Evolutionary conservation across 2,888 invertebrate genomes (phyloP), one percentile per base, ranked within the genome.

Genomic region (Drosophila recens): DNA sequence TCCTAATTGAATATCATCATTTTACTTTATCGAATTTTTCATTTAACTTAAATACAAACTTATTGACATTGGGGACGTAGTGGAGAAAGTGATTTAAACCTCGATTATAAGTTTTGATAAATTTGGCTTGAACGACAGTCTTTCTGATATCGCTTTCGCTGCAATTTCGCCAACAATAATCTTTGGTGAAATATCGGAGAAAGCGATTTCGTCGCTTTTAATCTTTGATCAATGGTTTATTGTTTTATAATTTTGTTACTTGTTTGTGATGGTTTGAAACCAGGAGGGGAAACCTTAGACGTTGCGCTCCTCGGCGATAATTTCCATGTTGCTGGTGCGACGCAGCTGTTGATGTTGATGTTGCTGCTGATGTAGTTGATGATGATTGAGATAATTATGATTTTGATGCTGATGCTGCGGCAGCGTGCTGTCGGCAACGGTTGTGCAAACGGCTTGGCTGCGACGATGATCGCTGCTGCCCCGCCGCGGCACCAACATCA

Each of bases 401-500:
- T 56, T 46, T 11, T 33, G 63, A 59, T 66, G 66, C 49, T 52
- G 79, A 59, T 69, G 79, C 67, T 69, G 75, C 71, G 71, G 45
- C 64, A 36, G 51, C 30, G 42, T 27, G 53, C n/a, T 57, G 17
- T 59, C 73, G 48, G 69, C 38, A 23, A 69, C 59, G 54, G 79
- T 61, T 48, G 77, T 72, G 65, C 85, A 78, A 13, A 82, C 77
- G 57, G 82, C 63, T 10, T 76, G 61, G 42, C 67, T 77, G 72
- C 89, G 87, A 67, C 76, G 84, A 23, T 89, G 87, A 38, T 87
- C 80, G 71, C 88, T 89, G 65, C 83, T 85, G 67, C 83, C 82
- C 27, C 80, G 90, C 76, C 90, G 80, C 81, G 90, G 90, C 88
- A 90, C 89, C 85, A 89, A 77, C 73, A 88, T 80, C 69, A 85